Conservation (phyloP, 2,888 invertebrate genomes). For the Perithous albicinctus region DNA sequence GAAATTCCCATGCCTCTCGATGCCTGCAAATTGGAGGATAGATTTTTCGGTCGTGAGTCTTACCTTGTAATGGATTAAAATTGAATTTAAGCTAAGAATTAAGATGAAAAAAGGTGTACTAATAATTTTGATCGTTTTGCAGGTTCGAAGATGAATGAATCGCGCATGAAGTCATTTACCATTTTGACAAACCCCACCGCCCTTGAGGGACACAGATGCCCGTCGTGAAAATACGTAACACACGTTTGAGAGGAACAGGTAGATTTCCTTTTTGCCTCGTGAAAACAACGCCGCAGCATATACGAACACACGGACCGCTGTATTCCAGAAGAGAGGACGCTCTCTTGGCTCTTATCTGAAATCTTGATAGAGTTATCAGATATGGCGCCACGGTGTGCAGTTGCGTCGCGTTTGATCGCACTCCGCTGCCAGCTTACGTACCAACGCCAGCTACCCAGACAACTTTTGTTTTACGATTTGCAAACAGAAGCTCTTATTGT, state of each 20-base stretch:
- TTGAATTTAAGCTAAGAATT: no score
- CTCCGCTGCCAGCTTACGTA: no score
- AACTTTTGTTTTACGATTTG: conserved; percentile 62
- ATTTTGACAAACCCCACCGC: background rate
- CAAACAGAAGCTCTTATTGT: conserved; percentile 60
- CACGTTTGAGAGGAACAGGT: conserved; percentile 38
- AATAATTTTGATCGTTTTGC: no score
- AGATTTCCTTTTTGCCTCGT: conserved; percentile 53
- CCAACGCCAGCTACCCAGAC: conserved; percentile 16
- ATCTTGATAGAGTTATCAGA: conserved; percentile 67
- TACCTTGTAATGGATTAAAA: no score
- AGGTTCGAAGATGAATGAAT: no score
- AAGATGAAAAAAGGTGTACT: no score
- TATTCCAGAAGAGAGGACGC: conserved; percentile 55
- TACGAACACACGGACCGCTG: background rate
- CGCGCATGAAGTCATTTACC: no score
- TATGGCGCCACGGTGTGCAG: conserved; percentile 59
- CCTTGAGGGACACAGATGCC: no score
- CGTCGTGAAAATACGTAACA: background rate
- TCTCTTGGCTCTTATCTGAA: conserved; percentile 40
- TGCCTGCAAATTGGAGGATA: no score
- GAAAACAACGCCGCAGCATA: background rate
- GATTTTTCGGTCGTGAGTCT: no score
- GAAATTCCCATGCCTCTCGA: no score
- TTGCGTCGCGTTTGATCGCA: conserved; percentile 58